Evolutionary conservation across 2,888 invertebrate genomes (phyloP), one percentile per base, ranked within the genome.

Genomic region (Pollenia griseotomentosa): DNA sequence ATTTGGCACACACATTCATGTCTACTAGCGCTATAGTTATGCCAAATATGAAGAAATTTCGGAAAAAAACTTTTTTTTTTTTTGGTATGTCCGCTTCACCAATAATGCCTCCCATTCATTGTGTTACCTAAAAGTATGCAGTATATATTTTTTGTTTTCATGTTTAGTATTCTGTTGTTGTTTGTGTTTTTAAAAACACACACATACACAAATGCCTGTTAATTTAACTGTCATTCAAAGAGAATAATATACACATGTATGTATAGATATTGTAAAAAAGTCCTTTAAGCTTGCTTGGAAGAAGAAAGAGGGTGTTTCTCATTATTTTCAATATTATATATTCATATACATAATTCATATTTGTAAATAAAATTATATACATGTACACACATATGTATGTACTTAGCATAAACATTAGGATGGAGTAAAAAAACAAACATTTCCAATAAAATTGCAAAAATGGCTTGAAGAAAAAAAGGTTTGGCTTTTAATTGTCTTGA

Each of bases 221-320:
- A 48, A 68, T 68, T 68, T 48, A 78, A 57, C 57, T 78, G 78
- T 48, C 46, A 68, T 78, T 46, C 65, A 55, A 65, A 63, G 70
- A 71, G 23, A 71, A 63, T 44, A 55, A 44, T 19, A 74, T 61
- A 33, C 42, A 19, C 55, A 19, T 63, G 33, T 19, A 63, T 53
- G 42, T 2, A 16, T 40, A 16, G 12, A 7, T 23, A 48, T 59
- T 23, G 8, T 33, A n/a, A 33, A 33, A 33, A 33, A 33, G 33
- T 33, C 6, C 33, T 33, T 33, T 33, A 6, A 6, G 33, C 5
- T 5, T 33, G 33, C 33, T 6, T 33, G 33, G 33, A 33, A 33
- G 33, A 33, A 33, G 33, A 33, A 33, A 0, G 4, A 33, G 33
- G 33, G 33, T 65, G 6, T 65, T 65, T 65, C 65, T 65, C 12